These are phyloP conservation scores for Hestina assimilis DNA, from an alignment of 1,140 invertebrate species.

Conservation along the genomic window DNA sequence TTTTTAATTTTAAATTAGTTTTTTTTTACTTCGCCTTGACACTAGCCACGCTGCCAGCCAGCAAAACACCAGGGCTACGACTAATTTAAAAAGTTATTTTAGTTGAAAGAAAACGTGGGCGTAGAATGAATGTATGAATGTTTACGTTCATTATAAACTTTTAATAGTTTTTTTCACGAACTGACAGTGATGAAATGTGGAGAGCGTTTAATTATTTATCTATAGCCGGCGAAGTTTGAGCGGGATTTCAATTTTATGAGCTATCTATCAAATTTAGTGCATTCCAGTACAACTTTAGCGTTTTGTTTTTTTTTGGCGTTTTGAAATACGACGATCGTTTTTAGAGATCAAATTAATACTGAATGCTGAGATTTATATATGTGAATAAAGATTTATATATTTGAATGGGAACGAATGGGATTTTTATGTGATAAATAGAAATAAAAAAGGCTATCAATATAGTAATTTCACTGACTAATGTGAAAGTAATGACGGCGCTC, in stretches of 20 bases:
- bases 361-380: too few species aligned
- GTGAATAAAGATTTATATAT: too few species aligned
- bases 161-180: slow-evolving; percentile 16
- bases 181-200: neutral
- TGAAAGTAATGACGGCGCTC: too few species aligned
- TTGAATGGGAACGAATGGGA: too few species aligned
- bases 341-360: too few species aligned
- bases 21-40: slow-evolving; percentile 26
- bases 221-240: neutral
- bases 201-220: neutral
- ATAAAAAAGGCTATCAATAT: too few species aligned
- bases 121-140: slow-evolving; percentile 30
- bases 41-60: slow-evolving; percentile 27
- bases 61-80: slow-evolving; percentile 37
- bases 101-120: slow-evolving; percentile 42
- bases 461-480: too few species aligned
- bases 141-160: slow-evolving; percentile 22
- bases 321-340: too few species aligned
- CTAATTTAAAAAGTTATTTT: slow-evolving; percentile 55
- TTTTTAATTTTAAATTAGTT: slow-evolving; percentile 18
- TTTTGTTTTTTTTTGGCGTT: neutral
- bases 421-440: too few species aligned
- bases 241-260: neutral
- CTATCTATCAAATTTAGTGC: slow-evolving; percentile 1
- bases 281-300: neutral